Evolutionary conservation across 2,113 vertebrate species (phyloP).

Genomic region (Tachuris rubrigastra): DNA sequence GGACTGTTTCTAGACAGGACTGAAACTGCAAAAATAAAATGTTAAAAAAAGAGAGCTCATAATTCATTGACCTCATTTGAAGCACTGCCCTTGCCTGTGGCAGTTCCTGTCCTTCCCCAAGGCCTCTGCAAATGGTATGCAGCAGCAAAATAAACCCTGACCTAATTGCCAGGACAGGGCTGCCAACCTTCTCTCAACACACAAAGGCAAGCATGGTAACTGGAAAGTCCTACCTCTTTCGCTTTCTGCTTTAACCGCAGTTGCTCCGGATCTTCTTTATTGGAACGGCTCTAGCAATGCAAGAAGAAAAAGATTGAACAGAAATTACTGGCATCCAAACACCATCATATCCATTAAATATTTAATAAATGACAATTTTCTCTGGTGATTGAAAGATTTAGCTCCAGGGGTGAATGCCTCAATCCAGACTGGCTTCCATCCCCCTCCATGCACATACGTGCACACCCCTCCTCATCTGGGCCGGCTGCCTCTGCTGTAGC

Average conservation of each 20-base stretch:
- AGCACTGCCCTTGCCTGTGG: constrained; percentile 91
- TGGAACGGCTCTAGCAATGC: constrained; percentile 87
- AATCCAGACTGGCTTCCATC: constrained; percentile 59
- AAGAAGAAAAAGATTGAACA: constrained; percentile 67
- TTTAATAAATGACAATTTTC: constrained; percentile 81
- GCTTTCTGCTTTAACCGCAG: constrained; percentile 92
- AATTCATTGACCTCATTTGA: constrained; percentile 81
- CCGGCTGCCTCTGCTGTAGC: constrained; percentile 70
- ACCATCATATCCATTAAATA: constrained; percentile 70
- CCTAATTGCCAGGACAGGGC: constrained; percentile 89
- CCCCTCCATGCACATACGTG: background rate
- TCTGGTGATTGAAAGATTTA: constrained; percentile 77
- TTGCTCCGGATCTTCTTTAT: constrained; percentile 89
- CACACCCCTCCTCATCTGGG: constrained; percentile 59
- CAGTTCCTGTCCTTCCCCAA: constrained; percentile 88
- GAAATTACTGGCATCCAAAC: constrained; percentile 73
- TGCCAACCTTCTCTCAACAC: constrained; percentile 76
- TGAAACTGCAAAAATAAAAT: constrained; percentile 76
- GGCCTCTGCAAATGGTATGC: constrained; percentile 92
- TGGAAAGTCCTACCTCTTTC: constrained; percentile 83
- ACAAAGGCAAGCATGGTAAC: constrained; percentile 70
- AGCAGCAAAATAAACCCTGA: constrained; percentile 94
- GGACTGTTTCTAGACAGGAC: constrained; percentile 72
- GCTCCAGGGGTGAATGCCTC: constrained; percentile 74
- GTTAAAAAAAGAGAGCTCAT: constrained; percentile 74